phyloP scores from a whole-genome alignment of 2,888 invertebrate species.

The Liodrosophila aerea region DNA sequence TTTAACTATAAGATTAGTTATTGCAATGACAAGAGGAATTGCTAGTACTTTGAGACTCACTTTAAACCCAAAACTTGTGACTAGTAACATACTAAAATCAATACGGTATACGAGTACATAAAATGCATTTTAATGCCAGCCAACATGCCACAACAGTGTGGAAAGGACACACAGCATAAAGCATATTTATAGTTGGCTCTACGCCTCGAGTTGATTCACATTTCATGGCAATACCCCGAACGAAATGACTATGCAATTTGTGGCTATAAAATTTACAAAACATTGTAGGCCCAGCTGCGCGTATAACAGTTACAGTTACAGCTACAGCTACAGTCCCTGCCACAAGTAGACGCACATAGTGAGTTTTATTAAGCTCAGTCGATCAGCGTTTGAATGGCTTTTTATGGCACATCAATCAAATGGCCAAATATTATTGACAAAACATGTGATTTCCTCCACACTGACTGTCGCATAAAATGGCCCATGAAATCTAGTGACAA shows the following conservation, averaged over 20 bases:
- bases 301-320: neutral
- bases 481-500: conserved; percentile 46
- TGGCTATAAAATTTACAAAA: conserved; percentile 64
- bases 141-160: no score
- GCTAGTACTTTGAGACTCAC: no score
- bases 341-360: neutral
- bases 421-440: conserved; percentile 72
- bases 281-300: conserved; percentile 50
- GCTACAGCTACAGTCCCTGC: conserved; percentile 1
- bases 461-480: conserved; percentile 24
- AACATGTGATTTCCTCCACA: conserved; percentile 58
- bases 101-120: no score
- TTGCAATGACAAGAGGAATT: no score
- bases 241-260: conserved; percentile 69
- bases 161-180: no score
- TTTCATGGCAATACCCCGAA: conserved; percentile 26
- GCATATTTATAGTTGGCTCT: no score
- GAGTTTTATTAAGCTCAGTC: conserved; percentile 32
- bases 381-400: conserved; percentile 66
- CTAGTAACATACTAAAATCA: no score
- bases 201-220: neutral
- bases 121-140: no score
- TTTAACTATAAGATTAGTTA: no score
- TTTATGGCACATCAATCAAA: conserved; percentile 75
- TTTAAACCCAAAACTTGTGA: no score